These are phyloP conservation scores for Arizona elegans DNA, from an alignment of 2,113 vertebrate genomes.

Conservation along the genomic window DNA sequence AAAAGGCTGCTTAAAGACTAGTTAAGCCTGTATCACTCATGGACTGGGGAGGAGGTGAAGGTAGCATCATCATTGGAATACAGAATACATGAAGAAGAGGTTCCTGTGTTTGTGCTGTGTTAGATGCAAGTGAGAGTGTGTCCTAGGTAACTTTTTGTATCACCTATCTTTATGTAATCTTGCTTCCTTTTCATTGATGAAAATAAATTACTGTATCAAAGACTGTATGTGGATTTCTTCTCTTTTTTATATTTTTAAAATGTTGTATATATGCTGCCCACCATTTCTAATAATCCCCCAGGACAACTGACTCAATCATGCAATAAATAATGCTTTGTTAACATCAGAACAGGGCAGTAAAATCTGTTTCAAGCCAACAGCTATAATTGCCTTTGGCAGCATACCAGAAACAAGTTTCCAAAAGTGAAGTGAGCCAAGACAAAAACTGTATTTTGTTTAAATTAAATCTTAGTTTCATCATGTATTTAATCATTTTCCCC, in stretches of 20 bases:
- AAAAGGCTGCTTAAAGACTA: background rate
- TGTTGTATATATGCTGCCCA: background rate
- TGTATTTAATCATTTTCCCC: background rate
- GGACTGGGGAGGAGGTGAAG: background rate
- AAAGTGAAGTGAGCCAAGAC: background rate
- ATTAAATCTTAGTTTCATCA: background rate
- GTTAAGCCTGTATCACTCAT: background rate
- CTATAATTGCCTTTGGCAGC: background rate
- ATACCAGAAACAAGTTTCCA: background rate
- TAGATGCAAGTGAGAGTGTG: background rate
- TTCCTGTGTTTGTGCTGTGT: background rate
- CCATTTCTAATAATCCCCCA: background rate
- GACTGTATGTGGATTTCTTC: background rate
- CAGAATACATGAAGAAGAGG: background rate
- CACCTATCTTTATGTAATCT: background rate
- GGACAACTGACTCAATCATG: background rate
- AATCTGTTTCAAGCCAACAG: background rate
- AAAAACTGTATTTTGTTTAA: background rate
- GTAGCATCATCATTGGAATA: background rate
- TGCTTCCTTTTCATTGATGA: background rate
- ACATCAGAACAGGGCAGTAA: background rate
- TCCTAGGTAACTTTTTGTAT: background rate
- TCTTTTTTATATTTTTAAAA: background rate
- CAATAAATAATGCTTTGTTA: background rate
- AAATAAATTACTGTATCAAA: background rate